These are phyloP conservation scores for Lamellibrachia luymesi DNA, from an alignment of 1,140 invertebrate genomes.

Conservation along the genomic window DNA sequence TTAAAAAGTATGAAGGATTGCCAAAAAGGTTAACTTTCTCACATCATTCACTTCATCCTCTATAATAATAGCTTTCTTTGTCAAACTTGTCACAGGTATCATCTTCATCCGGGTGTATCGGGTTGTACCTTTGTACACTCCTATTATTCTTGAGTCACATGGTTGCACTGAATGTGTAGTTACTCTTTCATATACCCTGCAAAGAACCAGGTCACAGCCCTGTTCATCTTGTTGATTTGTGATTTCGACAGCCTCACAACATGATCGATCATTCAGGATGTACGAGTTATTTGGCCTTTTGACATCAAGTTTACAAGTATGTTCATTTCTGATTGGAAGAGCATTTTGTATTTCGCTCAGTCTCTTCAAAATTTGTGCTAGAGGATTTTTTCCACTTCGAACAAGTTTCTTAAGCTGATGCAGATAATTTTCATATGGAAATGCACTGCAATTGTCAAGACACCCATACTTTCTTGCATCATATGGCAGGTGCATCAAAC, in stretches of 20 bases:
- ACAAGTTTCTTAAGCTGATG: not conserved
- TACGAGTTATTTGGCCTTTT: not conserved
- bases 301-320: not conserved
- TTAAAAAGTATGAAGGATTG: not conserved
- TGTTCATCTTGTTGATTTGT: not conserved
- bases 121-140: not conserved
- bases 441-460: not conserved
- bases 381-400: not conserved
- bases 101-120: not conserved
- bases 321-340: not conserved
- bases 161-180: not conserved
- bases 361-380: not conserved
- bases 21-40: not conserved
- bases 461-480: not conserved
- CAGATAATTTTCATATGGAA: slow-evolving; percentile 7
- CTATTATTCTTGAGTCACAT: not conserved
- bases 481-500: not conserved
- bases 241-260: not conserved
- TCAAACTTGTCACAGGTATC: not conserved
- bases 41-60: not conserved
- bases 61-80: not conserved
- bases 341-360: not conserved
- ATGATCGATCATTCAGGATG: not conserved
- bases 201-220: not conserved
- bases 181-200: not conserved